Evolutionary conservation across 2,797 vertebrate species (phyloP), one percentile per base, ranked within the genome.

Genomic region (Enteromius afrohamiltoni): DNA sequence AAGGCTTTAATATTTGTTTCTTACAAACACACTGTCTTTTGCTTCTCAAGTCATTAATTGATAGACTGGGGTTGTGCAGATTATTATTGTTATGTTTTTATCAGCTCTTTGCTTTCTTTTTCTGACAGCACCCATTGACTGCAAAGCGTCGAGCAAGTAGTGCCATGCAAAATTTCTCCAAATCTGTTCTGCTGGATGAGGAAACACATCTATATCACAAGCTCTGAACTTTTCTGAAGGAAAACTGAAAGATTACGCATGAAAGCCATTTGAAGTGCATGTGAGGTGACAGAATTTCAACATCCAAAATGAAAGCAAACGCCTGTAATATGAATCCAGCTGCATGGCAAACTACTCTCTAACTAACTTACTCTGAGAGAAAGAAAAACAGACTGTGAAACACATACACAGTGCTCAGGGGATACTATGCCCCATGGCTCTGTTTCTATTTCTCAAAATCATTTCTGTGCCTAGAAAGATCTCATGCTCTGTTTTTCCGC

Each of bases 391-490:
- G 60, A 76, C 17, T 11, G 42, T 31, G 34, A 77, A 31, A 77
- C 23, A 69, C 73, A 37, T 3, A 70, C 1, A 0, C 34, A 69
- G 51, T 1, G 4, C 74, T 83, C 16, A 5, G 45, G 64, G 74
- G 65, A 69, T 77, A 60, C 64, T 55, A 37, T 83, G 64, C 64
- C 82, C 74, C 1, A 10, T 83, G 81, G 81, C 62, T 68, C 60
- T 67, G 68, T 77, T 69, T 83, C 58, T 60, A 31, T 55, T 83
- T 49, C 51, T 77, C 49, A 69, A 29, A 75, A 65, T 69, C 5
- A 77, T 68, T 68, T 68, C 8, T 68, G 34, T 45, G n/a, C 73
- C 47, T 68, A 62, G 37, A 77, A 77, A 26, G 55, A 77, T 77
- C 37, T 60, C 26, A 77, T 11, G 4, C 55, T 45, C 34, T 77